Evolutionary conservation across 2,888 invertebrate species (phyloP), one percentile per base, ranked within the genome.

Genomic region (Leptopilina myrica): DNA sequence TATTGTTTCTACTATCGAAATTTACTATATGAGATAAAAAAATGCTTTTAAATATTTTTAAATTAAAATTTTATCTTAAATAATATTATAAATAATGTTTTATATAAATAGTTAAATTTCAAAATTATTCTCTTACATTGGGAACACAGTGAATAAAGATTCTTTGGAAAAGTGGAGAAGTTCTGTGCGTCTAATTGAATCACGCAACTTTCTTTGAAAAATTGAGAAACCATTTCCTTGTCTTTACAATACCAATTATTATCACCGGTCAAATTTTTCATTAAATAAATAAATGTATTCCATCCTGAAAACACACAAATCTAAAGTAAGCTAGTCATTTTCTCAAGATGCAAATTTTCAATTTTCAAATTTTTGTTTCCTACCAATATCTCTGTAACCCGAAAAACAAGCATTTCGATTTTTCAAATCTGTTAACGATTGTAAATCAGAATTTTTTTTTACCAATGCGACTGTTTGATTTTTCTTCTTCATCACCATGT

Each of bases 351-450:
- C 1, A 4, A 33, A 33, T 33, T 33, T 33, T 4, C 4, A 33
- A 33, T 33, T 33, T 2, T 33, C 33, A 56, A 12, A 14, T 56
- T 56, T n/a, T 56, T 56, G n/a, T 14, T 56, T 56, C 56, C 12
- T 94, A 11, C 95, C 95, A 8, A 95, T 92, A 7, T 97, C 96
- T 83, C 96, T 95, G 87, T 95, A 96, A n/a, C 94, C 94, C 1
- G 98, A 96, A 90, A 98, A 96, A 86, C 96, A 97, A 0, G 96
- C 96, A 64, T 94, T 94, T 83, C 95, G 95, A 11, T 95, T 96
- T 90, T 93, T 92, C 43, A 97, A 91, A 87, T 96, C 96, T 73
- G 92, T 90, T 82, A 97, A 93, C 14, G 91, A 93, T 14, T 92
- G 90, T 76, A 95, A 94, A 40, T 90, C 89, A 0, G 95, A 93